Evolutionary conservation across 2,797 vertebrate genomes (phyloP).

Genomic region (Dicrostonyx torquatus): DNA sequence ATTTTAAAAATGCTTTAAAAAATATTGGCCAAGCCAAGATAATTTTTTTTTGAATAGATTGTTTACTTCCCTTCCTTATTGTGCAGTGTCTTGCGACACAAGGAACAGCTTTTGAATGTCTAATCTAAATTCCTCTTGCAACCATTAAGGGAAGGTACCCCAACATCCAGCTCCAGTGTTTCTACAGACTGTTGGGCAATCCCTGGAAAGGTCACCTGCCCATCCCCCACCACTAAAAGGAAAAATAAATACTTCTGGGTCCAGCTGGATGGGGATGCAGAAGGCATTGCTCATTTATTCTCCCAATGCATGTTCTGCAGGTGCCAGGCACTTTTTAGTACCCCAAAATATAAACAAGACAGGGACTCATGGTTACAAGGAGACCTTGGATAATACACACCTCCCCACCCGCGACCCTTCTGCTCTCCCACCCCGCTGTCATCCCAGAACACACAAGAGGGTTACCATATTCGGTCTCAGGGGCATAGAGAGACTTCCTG

Average conservation of each 20-base stretch:
- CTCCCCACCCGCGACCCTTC: not conserved
- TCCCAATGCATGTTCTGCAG: not conserved
- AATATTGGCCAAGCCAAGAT: conserved; percentile 29
- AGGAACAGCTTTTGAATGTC: conserved; percentile 56
- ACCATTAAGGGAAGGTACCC: conserved; percentile 62
- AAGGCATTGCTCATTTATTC: conserved; percentile 41
- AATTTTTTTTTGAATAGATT: conserved; percentile 14
- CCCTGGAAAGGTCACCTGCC: conserved; percentile 54
- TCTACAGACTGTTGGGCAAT: conserved; percentile 64
- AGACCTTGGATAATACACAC: not conserved
- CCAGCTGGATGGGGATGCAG: conserved; percentile 28
- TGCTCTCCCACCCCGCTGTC: not conserved
- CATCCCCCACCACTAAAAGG: conserved; percentile 31
- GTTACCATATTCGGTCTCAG: not conserved
- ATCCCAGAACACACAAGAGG: not conserved
- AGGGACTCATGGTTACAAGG: not conserved
- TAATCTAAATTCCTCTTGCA: conserved; percentile 68
- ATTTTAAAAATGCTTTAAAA: not conserved
- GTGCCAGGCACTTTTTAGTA: not conserved
- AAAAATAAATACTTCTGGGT: not conserved
- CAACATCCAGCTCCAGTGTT: conserved; percentile 4
- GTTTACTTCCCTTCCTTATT: conserved; percentile 59
- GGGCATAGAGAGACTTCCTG: not conserved
- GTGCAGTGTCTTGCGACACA: conserved; percentile 52
- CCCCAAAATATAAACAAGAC: not conserved